Percentiles rank a stretch among this genome's conserved stretches.
Evolutionary conservation across 2,797 vertebrate species (phyloP).

Genomic region (Trematomus bernacchii): DNA sequence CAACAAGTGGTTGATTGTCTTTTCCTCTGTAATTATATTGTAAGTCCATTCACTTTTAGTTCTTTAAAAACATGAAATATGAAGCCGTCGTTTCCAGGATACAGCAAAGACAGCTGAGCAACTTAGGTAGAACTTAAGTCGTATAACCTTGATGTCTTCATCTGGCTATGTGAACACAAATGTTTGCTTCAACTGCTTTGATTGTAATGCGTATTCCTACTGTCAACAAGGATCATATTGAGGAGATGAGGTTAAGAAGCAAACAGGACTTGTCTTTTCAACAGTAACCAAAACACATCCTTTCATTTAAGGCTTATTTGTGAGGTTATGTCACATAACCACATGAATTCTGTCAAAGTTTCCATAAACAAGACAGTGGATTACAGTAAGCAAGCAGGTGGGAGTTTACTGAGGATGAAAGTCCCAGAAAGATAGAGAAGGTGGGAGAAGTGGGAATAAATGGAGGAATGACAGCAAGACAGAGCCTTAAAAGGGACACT

Average conservation of each 20-base stretch:
- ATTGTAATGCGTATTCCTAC: not conserved
- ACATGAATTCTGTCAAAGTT: not conserved
- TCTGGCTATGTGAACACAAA: too few species aligned
- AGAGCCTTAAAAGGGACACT: conserved; percentile 9
- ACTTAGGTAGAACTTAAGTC: too few species aligned
- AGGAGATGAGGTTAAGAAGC: not conserved
- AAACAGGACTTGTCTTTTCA: not conserved
- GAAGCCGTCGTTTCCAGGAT: not conserved
- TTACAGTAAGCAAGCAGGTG: not conserved
- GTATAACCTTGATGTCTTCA: too few species aligned
- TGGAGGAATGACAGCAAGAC: not conserved
- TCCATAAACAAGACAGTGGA: conserved; percentile 6
- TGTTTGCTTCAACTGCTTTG: not conserved
- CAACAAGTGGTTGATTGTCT: too few species aligned
- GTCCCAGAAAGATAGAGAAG: not conserved
- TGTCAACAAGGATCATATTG: not conserved
- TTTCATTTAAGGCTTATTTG: conserved; percentile 18
- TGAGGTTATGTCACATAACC: not conserved
- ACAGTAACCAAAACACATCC: not conserved
- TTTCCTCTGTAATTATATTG: too few species aligned
- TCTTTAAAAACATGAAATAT: not conserved
- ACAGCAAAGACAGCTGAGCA: not conserved
- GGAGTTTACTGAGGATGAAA: conserved; percentile 7
- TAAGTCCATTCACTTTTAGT: too few species aligned
- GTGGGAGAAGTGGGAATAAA: not conserved